phyloP scores from a whole-genome alignment of 2,113 vertebrate species.

The Chionis minor region DNA sequence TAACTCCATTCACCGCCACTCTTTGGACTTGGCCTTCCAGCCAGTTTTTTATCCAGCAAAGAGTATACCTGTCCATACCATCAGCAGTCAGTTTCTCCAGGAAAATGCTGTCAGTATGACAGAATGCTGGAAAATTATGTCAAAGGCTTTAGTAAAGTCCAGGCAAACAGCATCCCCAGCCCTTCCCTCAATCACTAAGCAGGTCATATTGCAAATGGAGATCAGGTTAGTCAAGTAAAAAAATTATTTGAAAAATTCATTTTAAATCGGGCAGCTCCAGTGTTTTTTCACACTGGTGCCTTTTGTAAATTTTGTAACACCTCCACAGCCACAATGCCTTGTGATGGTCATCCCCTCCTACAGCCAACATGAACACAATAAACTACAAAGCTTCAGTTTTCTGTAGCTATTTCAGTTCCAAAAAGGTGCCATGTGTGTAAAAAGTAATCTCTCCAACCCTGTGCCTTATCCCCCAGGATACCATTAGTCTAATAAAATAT shows the following conservation, averaged over 20 bases:
- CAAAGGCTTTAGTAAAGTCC: background rate
- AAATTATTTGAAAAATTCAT: background rate
- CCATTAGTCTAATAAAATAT: background rate
- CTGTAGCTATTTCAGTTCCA: background rate
- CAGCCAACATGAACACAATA: background rate
- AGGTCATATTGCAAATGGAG: background rate
- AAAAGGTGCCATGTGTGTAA: background rate
- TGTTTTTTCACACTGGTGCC: background rate
- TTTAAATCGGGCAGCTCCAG: background rate
- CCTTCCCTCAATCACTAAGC: background rate
- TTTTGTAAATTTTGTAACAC: background rate
- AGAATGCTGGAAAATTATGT: background rate
- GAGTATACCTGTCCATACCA: accelerated
- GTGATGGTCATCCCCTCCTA: background rate
- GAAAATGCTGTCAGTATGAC: background rate
- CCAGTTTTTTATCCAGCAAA: background rate
- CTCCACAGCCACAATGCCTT: background rate
- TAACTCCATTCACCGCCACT: background rate
- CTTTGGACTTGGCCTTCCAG: accelerated
- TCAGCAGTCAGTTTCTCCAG: background rate
- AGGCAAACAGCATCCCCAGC: background rate
- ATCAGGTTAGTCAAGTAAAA: background rate
- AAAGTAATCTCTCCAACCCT: background rate
- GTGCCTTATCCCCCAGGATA: background rate
- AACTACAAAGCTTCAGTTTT: background rate